Percentiles rank a stretch among this genome's conserved stretches.
Conservation (phyloP, 2,888 invertebrate genomes). For the Bombyx huttoni region DNA sequence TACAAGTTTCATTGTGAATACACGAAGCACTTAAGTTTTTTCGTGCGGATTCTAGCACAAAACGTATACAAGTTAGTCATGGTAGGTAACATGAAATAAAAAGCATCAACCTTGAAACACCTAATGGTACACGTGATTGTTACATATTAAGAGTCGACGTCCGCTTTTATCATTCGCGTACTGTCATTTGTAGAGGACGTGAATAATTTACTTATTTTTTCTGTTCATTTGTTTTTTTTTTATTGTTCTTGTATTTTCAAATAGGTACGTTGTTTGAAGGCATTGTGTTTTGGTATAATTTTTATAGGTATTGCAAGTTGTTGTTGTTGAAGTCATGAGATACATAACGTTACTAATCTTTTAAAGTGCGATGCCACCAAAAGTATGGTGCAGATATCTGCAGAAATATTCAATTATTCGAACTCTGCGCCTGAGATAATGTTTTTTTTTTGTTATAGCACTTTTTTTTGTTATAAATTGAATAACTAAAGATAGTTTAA, state of each 20-base stretch:
- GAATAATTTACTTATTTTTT: constrained; percentile 3
- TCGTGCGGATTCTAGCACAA: neutral
- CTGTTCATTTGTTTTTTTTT: neutral
- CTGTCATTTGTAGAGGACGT: constrained; percentile 10
- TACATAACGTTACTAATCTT: no score
- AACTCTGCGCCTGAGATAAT: no score
- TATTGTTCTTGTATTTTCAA: neutral
- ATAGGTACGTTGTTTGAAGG: neutral
- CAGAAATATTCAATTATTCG: no score
- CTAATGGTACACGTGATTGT: constrained; percentile 46
- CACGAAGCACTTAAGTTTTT: neutral
- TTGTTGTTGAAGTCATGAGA: no score
- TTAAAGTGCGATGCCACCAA: no score
- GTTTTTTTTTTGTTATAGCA: no score
- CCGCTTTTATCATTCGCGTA: constrained; percentile 21
- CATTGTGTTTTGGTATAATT: no score
- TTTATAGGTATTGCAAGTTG: no score
- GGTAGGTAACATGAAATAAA: constrained; percentile 41
- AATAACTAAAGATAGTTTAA: no score
- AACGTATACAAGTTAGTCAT: constrained; percentile 39
- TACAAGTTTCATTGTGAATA: neutral
- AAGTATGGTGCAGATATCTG: no score
- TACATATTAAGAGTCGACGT: constrained; percentile 35
- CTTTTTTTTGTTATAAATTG: no score
- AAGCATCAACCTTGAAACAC: constrained; percentile 47